Evolutionary conservation across 2,888 invertebrate species (phyloP), one percentile per base, ranked within the genome.

Genomic region (Acrocyrtus sp.): DNA sequence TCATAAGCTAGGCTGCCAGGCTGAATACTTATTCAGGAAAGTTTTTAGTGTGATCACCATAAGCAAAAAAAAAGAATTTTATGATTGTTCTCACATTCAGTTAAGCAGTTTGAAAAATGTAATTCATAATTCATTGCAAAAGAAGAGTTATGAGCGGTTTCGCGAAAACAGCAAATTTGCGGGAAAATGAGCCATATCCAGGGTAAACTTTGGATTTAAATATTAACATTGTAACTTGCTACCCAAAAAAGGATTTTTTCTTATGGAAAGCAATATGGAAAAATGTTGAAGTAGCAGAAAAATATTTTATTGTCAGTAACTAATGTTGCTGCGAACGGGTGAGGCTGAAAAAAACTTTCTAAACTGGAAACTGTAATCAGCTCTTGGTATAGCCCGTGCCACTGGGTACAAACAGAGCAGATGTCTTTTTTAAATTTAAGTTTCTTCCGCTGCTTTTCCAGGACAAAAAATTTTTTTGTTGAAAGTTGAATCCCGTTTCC

Each of bases 141-240:
- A 34, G 12, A 34, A 34, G 19, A n/a, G n/a, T 48, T n/a, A 21
- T 19, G 15, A 48, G 21, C 21, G 48, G 19, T n/a, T 48, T 48
- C 48, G 21, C 41, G 3, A 22, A 29, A 19, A 54, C 54, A 54
- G n/a, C 15, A 15, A 17, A 54, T 53, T 47, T 29, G 45, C 17
- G 27, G 54, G 39, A 65, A 54, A 65, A 65, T 65, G 29, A 65
- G 43, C 47, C 54, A 34, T 54, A 65, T 54, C 65, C 54, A 21
- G n/a, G n/a, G n/a, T n/a, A n/a, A n/a, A n/a, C n/a, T n/a, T n/a
- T n/a, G n/a, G n/a, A n/a, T n/a, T n/a, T n/a, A n/a, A n/a, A n/a
- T n/a, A n/a, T n/a, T n/a, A n/a, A n/a, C n/a, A n/a, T n/a, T n/a
- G n/a, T n/a, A n/a, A n/a, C n/a, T n/a, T n/a, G n/a, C n/a, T n/a